Evolutionary conservation across 2,888 invertebrate genomes (phyloP).

Genomic region (Marronus borbonicus): DNA sequence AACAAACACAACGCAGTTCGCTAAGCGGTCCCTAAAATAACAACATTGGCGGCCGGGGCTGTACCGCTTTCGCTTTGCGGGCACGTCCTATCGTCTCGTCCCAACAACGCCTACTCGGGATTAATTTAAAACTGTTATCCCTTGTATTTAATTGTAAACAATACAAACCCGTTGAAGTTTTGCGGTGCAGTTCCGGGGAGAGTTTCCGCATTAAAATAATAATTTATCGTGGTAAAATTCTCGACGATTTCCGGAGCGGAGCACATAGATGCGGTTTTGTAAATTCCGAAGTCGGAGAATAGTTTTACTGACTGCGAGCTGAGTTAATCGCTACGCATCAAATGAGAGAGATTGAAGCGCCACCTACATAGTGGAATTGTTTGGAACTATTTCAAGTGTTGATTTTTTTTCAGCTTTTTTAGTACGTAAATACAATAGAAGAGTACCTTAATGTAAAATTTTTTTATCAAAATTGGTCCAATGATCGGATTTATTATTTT

Average conservation of each 20-base stretch:
- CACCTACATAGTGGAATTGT: too few relatives aligned
- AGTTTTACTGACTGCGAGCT: background rate
- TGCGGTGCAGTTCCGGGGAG: conserved; percentile 12
- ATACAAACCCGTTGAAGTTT: conserved; percentile 17
- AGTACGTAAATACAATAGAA: too few relatives aligned
- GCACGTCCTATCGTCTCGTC: background rate
- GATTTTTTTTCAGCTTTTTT: too few relatives aligned
- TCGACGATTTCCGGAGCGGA: conserved; percentile 7
- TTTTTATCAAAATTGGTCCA: too few relatives aligned
- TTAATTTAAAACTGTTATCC: conserved; percentile 46
- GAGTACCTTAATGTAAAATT: too few relatives aligned
- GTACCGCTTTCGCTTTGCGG: conserved; percentile 21
- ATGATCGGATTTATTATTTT: too few relatives aligned
- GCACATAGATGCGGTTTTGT: conserved; percentile 6
- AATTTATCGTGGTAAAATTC: conserved; percentile 42
- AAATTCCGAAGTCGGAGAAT: background rate
- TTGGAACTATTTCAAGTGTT: too few relatives aligned
- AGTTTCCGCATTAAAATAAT: conserved; percentile 32
- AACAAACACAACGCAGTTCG: conserved; percentile 42
- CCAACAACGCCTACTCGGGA: conserved; percentile 1
- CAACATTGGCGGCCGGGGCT: background rate
- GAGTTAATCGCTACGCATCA: background rate
- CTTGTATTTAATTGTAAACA: conserved; percentile 45
- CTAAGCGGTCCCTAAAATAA: conserved; percentile 41
- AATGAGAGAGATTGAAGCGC: too few relatives aligned